A percentile compares a stretch with the other conserved stretches of the same genome.
Conservation (phyloP, 2,113 vertebrate species). For the Nothobranchius furzeri region DNA sequence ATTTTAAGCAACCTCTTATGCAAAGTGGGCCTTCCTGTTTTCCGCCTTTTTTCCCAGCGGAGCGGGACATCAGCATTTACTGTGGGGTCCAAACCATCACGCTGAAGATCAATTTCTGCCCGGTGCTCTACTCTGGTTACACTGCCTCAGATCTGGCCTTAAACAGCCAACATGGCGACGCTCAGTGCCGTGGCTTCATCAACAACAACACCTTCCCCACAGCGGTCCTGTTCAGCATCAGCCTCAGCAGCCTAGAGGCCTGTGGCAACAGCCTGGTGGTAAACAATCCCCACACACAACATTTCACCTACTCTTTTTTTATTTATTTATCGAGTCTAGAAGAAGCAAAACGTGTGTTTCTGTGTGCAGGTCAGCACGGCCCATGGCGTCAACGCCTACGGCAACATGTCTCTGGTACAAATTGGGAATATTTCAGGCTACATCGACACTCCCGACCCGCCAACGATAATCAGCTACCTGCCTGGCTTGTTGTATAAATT, state of each 20-base stretch:
- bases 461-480: slow-evolving; percentile 94
- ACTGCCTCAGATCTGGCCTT: slow-evolving; percentile 90
- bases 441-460: slow-evolving; percentile 94
- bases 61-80: slow-evolving; percentile 93
- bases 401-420: slow-evolving; percentile 91
- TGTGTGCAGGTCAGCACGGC: slow-evolving; percentile 87
- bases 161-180: slow-evolving; percentile 89
- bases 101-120: slow-evolving; percentile 98
- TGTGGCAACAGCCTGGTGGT: slow-evolving; percentile 94
- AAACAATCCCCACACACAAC: slow-evolving; percentile 53
- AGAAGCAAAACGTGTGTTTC: slow-evolving; percentile 16
- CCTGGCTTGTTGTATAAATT: slow-evolving; percentile 96
- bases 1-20: neutral
- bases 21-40: neutral
- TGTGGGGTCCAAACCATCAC: slow-evolving; percentile 96
- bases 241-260: slow-evolving; percentile 92
- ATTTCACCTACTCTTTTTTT: slow-evolving; percentile 9
- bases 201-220: slow-evolving; percentile 98
- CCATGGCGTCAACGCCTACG: slow-evolving; percentile 87
- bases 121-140: slow-evolving; percentile 96
- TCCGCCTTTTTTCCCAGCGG: slow-evolving; percentile 73
- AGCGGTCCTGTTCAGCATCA: slow-evolving; percentile 94
- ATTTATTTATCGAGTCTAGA: slow-evolving; percentile 8
- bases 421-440: slow-evolving; percentile 96
- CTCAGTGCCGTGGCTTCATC: slow-evolving; percentile 92